Percentiles rank a stretch among this genome's conserved stretches.
These are phyloP conservation scores for Montipora capitata DNA, from an alignment of 92 coral and sea anemone genomes.

Conservation along the genomic window DNA sequence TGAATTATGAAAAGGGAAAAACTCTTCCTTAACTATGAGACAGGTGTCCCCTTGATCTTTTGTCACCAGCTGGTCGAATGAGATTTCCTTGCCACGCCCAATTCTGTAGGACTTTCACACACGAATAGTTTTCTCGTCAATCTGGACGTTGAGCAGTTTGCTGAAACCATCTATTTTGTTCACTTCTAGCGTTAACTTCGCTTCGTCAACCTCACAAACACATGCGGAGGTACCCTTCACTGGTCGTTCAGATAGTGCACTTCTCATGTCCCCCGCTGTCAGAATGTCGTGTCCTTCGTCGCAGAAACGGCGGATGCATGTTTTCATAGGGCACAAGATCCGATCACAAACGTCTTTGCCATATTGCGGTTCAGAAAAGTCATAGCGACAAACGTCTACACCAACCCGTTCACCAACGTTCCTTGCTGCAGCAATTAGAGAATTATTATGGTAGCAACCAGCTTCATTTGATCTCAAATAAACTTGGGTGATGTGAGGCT, in stretches of 20 bases:
- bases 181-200: not conserved
- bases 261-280: slow-evolving; percentile 47
- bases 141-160: not conserved
- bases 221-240: not conserved
- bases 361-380: not conserved
- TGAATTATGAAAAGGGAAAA: no score
- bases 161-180: not conserved
- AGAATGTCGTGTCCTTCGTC: slow-evolving; percentile 60
- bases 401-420: slow-evolving; percentile 8
- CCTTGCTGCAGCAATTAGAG: not conserved
- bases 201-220: not conserved
- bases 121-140: no score
- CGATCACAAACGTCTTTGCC: slow-evolving; percentile 23
- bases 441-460: slow-evolving; percentile 30
- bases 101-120: not conserved
- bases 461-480: slow-evolving; percentile 29
- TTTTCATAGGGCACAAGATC: slow-evolving; percentile 53
- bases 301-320: slow-evolving; percentile 40
- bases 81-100: not conserved
- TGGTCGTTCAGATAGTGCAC: slow-evolving; percentile 31
- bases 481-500: not conserved
- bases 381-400: not conserved
- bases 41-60: not conserved
- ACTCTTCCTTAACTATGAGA: no score
- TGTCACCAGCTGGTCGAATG: not conserved